Base-by-base conservation (phyloP, 2,888 invertebrate genomes). In the Scaptomyza cyrtandrae region DNA sequence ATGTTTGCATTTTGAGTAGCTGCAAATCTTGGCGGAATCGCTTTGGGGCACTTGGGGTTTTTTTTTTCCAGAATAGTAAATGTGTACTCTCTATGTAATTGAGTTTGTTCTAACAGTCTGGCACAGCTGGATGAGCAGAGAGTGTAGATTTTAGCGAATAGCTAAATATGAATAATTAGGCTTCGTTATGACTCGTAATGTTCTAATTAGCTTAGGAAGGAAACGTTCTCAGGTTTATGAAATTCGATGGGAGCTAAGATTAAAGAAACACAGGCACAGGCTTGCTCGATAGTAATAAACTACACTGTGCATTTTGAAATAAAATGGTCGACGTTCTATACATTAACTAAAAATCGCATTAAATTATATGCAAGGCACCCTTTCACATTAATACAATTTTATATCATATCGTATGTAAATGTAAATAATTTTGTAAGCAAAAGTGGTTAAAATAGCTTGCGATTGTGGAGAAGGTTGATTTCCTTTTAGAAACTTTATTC, bases 1-100 rank as follows among this genome's bases (percentile, higher is more conserved):
- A 65, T 82, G 76, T 80, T 80, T 81, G 80, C 79, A 78, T 78
- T 78, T 79, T 78, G 69, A 78, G 77, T 75, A 59, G 67, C 67
- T 59, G 75, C 67, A 67, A 69, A 72, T 73, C 61, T 70, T 61
- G 61, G 44, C 39, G 29, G 45, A 45, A 59, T 59, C 46, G 56
- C 61, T 62, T 56, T 44, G 46, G 49, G 56, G 61, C 70, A 74
- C 53, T 62, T 52, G 46, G 35, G 70, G 39, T 45, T 33, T 10
- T 53, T 10, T 53, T 19, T 37, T 16, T 45, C 19, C 9, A 19
- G 46, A 48, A 67, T 60, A 62, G 52, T 41, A 41, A 41, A 55
- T 62, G 52, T 55, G 37, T 37, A 49, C 45, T 33, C 53, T 59
- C 55, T n/a, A 54, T 60, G 44, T 62, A 62, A 71, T 71, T 66